Base-by-base conservation (phyloP, 2,888 invertebrate species). In the Corbicula japonica region DNA sequence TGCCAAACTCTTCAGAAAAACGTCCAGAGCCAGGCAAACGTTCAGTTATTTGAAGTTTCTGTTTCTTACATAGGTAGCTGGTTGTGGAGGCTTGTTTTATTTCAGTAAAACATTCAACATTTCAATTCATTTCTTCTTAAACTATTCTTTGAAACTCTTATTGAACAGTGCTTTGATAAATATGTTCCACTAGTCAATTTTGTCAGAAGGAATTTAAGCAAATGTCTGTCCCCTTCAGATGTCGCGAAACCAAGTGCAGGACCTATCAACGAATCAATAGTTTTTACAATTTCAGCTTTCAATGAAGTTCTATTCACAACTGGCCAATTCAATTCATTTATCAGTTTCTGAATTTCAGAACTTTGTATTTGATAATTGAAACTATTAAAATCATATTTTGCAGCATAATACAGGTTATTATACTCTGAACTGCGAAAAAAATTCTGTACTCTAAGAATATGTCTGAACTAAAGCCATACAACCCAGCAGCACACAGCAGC, bases 11-110 rank as follows among this genome's bases (percentile, higher is more conserved):
- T n/a, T n/a, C n/a, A 12, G 52, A 52, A 12, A 52, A 10, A 52
- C 23, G 18, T 12, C 52, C 52, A 52, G 52, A 52, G 18, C 52
- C 52, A 52, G 52, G 52, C n/a, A 52, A 10, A 21, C 52, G 52
- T 15, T 21, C 23, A 15, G 52, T 21, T 12, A 10, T 52, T 15
- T 12, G 10, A 52, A 52, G 52, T 23, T 52, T 52, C 52, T 52
- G 12, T 52, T 52, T 52, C 52, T 52, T 52, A 18, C 41, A 41
- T 18, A 12, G 10, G 41, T 41, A 41, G 12, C 12, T 12, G 41
- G 41, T 41, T 12, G 10, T 41, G 41, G 41, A 41, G 10, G 41
- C 10, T 41, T 41, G 41, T 41, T 18, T 41, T 18, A 41, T 12
- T 41, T 41, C 41, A 18, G 18, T 18, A 41, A 41, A 41, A 10